phyloP scores from a whole-genome alignment of 2,797 vertebrate species.

The Hylomyscus alleni region DNA sequence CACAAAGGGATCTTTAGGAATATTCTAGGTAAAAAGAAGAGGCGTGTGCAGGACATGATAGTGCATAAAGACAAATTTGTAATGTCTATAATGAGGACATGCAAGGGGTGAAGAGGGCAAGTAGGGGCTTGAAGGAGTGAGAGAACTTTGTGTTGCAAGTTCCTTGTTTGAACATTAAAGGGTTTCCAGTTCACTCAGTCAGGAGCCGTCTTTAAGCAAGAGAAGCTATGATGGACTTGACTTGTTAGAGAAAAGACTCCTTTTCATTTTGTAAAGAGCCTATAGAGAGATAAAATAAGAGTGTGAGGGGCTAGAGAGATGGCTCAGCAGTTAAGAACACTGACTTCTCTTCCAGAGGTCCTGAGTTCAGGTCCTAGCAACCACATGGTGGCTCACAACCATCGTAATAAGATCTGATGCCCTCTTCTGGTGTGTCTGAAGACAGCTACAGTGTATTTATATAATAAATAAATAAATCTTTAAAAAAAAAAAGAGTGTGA shows the following conservation, averaged over 20 bases:
- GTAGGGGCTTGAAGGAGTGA: neutral
- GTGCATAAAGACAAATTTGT: neutral
- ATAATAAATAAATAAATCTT: no score
- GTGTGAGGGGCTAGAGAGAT: no score
- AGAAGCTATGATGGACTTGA: neutral
- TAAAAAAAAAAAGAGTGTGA: neutral
- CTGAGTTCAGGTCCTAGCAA: no score
- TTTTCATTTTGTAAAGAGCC: neutral
- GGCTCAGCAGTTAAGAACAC: no score
- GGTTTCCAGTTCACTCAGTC: neutral
- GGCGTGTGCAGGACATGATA: neutral
- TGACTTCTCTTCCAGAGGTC: no score
- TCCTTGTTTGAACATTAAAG: neutral
- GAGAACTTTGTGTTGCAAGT: neutral
- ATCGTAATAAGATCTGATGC: no score
- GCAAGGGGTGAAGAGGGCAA: neutral
- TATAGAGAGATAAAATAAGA: neutral
- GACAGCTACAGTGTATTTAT: no score
- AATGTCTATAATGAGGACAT: neutral
- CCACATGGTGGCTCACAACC: no score
- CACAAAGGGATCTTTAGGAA: neutral
- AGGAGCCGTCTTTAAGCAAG: neutral
- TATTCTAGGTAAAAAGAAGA: neutral
- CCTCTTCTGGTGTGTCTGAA: no score
- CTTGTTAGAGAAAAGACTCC: neutral